A percentile compares a stretch with the other conserved stretches of the same genome.
These are phyloP conservation scores for Chromoteleia sp. DNA, from an alignment of 2,888 invertebrate genomes.

Conservation along the genomic window DNA sequence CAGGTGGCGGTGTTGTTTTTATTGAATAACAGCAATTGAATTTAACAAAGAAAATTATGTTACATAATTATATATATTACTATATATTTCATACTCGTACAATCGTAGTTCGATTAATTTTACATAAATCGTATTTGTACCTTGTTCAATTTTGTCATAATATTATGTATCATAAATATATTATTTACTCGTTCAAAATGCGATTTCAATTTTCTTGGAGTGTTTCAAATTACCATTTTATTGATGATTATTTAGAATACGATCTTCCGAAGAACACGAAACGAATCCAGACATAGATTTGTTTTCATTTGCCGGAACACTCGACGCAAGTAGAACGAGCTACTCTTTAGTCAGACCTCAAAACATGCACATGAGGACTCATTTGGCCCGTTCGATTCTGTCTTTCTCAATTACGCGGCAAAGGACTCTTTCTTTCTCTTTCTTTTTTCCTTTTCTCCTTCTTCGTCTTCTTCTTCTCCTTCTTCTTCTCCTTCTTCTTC, in stretches of 20 bases:
- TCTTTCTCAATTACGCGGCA: not conserved
- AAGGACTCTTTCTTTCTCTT: not conserved
- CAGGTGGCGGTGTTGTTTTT: too few species aligned
- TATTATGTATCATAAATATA: conserved; percentile 8
- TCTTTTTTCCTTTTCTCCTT: too few species aligned
- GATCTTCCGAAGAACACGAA: conserved; percentile 12
- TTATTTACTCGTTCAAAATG: conserved; percentile 6
- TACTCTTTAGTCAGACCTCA: conserved; percentile 51
- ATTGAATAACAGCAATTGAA: too few species aligned
- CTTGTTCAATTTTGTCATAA: not conserved
- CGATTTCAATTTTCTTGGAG: not conserved
- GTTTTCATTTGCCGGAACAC: conserved; percentile 34
- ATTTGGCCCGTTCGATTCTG: conserved; percentile 21
- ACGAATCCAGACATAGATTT: conserved; percentile 21
- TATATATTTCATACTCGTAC: too few species aligned
- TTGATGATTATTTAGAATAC: conserved; percentile 11
- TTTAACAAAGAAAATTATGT: too few species aligned
- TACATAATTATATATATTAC: too few species aligned
- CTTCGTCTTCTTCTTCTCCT: too few species aligned
- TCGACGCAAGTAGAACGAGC: conserved; percentile 44
- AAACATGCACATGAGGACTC: conserved; percentile 48
- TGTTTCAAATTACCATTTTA: conserved; percentile 6
- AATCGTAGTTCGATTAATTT: not conserved
- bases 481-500: too few species aligned
- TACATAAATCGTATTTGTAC: not conserved